These are phyloP conservation scores for Zosterops hypoxanthus DNA, from an alignment of 2,113 vertebrate species.

Conservation along the genomic window DNA sequence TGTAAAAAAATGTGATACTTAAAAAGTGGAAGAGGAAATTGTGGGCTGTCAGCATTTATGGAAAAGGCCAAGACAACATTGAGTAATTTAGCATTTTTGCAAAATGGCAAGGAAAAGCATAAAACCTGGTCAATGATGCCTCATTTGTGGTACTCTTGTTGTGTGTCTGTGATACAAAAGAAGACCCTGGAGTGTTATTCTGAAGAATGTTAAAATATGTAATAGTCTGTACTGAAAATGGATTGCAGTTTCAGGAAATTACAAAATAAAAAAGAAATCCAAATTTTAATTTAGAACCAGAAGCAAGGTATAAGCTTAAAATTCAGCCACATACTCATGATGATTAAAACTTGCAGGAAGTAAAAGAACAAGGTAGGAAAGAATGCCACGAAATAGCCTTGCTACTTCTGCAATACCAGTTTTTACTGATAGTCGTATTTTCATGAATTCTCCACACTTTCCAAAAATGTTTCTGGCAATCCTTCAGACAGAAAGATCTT, in stretches of 20 bases:
- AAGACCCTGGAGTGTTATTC: background rate
- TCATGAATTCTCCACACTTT: background rate
- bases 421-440: background rate
- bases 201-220: constrained; percentile 5
- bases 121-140: constrained; percentile 44
- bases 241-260: constrained; percentile 9
- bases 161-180: constrained; percentile 3
- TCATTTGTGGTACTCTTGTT: constrained; percentile 28
- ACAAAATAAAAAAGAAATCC: background rate
- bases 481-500: background rate
- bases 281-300: constrained; percentile 11
- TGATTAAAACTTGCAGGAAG: background rate
- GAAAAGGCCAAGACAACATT: constrained; percentile 61
- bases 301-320: background rate
- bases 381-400: background rate
- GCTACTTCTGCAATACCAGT: background rate
- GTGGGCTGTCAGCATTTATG: constrained; percentile 70
- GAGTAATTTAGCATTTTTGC: constrained; percentile 53
- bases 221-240: constrained; percentile 1
- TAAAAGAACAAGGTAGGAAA: background rate
- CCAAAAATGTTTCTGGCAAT: background rate
- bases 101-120: background rate
- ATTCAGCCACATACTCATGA: background rate
- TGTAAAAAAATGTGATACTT: constrained; percentile 71
- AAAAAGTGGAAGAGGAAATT: constrained; percentile 72